Conservation (phyloP, 2,113 vertebrate species). For the Cichladusa arquata region DNA sequence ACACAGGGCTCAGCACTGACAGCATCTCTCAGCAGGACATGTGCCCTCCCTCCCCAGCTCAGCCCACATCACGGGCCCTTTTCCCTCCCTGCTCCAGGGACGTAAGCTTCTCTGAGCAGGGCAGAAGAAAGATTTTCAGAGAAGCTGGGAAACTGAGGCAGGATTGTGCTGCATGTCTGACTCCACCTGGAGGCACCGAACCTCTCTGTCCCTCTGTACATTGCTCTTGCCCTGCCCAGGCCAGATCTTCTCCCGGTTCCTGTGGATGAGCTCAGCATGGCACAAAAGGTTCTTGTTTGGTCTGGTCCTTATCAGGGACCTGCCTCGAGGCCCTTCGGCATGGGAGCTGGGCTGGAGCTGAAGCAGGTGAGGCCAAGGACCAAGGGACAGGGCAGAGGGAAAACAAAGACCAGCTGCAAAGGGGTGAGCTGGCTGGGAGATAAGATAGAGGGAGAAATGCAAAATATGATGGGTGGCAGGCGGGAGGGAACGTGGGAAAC, state of each 20-base stretch:
- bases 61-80: fast-evolving
- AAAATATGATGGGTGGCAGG: slow-evolving; percentile 45
- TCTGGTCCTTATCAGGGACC: slow-evolving; percentile 59
- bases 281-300: slow-evolving; percentile 67
- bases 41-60: neutral
- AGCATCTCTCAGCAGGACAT: slow-evolving; percentile 25
- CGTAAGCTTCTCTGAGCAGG: neutral
- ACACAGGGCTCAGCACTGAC: neutral
- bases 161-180: fast-evolving
- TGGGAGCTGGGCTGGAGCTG: neutral
- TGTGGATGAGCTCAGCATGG: neutral
- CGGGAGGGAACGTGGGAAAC: slow-evolving; percentile 10
- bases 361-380: slow-evolving; percentile 43
- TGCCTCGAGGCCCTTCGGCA: slow-evolving; percentile 25
- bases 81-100: neutral
- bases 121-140: neutral
- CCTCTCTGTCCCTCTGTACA: neutral
- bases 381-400: neutral
- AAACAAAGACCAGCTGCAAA: slow-evolving; percentile 64
- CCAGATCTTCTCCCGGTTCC: neutral
- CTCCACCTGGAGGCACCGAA: neutral
- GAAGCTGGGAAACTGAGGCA: neutral
- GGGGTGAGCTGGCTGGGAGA: neutral
- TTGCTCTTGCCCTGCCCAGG: neutral
- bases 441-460: slow-evolving; percentile 67